These are phyloP conservation scores for Anarrhichthys ocellatus DNA, from an alignment of 2,113 vertebrate genomes.

Conservation along the genomic window DNA sequence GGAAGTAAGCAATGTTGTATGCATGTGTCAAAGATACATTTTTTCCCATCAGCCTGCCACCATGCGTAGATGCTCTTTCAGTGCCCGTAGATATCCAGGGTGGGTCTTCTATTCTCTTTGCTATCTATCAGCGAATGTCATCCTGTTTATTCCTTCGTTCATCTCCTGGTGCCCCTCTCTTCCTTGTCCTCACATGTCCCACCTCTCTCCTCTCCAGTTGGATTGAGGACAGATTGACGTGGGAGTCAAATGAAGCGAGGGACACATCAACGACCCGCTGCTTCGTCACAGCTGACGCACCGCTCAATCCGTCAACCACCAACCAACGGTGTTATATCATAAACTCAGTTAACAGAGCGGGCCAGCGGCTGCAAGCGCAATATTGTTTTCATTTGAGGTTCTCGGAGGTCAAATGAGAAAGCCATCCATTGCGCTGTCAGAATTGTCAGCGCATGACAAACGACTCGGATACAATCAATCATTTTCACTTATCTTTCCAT, in stretches of 20 bases:
- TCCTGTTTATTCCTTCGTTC: neutral
- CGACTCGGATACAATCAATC: constrained; percentile 63
- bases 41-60: constrained; percentile 10
- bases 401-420: constrained; percentile 69
- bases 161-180: neutral
- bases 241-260: constrained; percentile 61
- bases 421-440: constrained; percentile 70
- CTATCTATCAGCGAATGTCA: neutral
- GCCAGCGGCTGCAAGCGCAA: constrained; percentile 52
- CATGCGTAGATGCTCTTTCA: neutral
- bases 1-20: neutral
- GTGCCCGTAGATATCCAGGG: neutral
- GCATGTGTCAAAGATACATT: constrained; percentile 10
- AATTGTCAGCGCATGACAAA: constrained; percentile 63
- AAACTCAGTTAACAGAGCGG: constrained; percentile 58
- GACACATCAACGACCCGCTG: constrained; percentile 54
- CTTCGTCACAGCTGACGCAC: constrained; percentile 63
- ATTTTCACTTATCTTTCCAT: constrained; percentile 67
- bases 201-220: constrained; percentile 22
- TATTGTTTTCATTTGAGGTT: constrained; percentile 70
- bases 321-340: constrained; percentile 55
- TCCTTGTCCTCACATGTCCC: neutral
- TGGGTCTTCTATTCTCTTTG: neutral
- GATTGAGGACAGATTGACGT: constrained; percentile 50
- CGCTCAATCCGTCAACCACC: constrained; percentile 70